Percentiles rank a stretch among this genome's conserved stretches.
These are phyloP conservation scores for Agrotis segetum DNA, from an alignment of 2,888 invertebrate genomes.

Conservation along the genomic window DNA sequence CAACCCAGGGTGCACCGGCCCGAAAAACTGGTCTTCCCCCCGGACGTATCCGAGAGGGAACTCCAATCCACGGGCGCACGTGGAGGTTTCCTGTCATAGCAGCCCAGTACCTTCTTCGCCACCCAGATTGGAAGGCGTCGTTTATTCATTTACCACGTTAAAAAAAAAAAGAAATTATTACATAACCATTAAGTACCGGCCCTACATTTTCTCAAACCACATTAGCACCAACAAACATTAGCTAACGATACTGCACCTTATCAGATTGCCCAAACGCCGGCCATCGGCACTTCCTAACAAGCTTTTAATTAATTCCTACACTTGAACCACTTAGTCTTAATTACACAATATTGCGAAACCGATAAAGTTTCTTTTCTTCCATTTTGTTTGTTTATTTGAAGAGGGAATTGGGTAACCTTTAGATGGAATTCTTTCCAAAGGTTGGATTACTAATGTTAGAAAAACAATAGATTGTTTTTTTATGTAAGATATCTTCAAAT, in stretches of 20 bases:
- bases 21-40: too few relatives aligned
- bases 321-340: slow-evolving; percentile 45
- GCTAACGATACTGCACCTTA: slow-evolving; percentile 13
- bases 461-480: neutral
- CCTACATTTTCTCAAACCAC: neutral
- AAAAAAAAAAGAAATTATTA: too few relatives aligned
- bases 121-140: too few relatives aligned
- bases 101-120: too few relatives aligned
- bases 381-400: slow-evolving; percentile 12
- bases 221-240: slow-evolving; percentile 31
- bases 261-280: slow-evolving; percentile 23
- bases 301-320: slow-evolving; percentile 53
- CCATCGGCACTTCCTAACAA: slow-evolving; percentile 30
- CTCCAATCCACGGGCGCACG: too few relatives aligned
- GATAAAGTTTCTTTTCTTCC: slow-evolving; percentile 34
- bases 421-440: slow-evolving; percentile 3
- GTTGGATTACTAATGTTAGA: neutral
- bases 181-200: neutral
- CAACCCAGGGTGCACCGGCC: too few relatives aligned
- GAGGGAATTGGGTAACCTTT: slow-evolving; percentile 2
- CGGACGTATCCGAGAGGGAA: too few relatives aligned
- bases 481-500: neutral
- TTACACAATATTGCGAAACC: slow-evolving; percentile 41
- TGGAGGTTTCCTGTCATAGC: too few relatives aligned
- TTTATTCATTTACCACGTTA: too few relatives aligned